These are phyloP conservation scores for Phyllotis vaccarum DNA, from an alignment of 2,797 vertebrate genomes.

Conservation along the genomic window DNA sequence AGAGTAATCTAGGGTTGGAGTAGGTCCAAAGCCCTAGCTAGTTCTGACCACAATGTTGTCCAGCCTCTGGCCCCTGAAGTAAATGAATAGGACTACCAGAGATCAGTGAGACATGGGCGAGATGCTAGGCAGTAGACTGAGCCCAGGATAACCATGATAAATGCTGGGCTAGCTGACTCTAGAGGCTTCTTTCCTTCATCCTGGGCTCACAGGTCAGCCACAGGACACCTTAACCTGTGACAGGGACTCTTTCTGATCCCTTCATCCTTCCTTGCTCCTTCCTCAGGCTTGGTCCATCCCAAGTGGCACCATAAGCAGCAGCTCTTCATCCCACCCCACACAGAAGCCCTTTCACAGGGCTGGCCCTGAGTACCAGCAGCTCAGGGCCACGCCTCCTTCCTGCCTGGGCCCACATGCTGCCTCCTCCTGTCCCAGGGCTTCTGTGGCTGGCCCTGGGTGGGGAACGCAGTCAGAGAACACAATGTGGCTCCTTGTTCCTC, in stretches of 20 bases:
- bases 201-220: not conserved
- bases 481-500: conserved; percentile 88
- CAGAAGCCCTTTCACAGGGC: conserved; percentile 60
- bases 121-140: not conserved
- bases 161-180: not conserved
- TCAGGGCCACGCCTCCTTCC: conserved; percentile 63
- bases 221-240: not conserved
- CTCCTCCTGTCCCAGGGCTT: conserved; percentile 60
- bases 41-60: not conserved
- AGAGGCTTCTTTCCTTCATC: not conserved
- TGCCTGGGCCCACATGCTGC: conserved; percentile 54
- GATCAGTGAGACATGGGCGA: not conserved
- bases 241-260: not conserved
- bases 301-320: not conserved
- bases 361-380: conserved; percentile 45
- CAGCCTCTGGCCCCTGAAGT: not conserved
- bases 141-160: not conserved
- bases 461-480: conserved; percentile 72
- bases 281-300: not conserved
- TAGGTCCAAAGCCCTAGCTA: not conserved
- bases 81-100: not conserved
- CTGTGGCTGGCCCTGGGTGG: conserved; percentile 63
- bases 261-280: not conserved
- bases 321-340: not conserved
- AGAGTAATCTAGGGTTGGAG: not conserved